A percentile compares a stretch with the other conserved stretches of the same genome.
These are phyloP conservation scores for Schizaphis graminum DNA, from an alignment of 2,888 invertebrate species.

Conservation along the genomic window DNA sequence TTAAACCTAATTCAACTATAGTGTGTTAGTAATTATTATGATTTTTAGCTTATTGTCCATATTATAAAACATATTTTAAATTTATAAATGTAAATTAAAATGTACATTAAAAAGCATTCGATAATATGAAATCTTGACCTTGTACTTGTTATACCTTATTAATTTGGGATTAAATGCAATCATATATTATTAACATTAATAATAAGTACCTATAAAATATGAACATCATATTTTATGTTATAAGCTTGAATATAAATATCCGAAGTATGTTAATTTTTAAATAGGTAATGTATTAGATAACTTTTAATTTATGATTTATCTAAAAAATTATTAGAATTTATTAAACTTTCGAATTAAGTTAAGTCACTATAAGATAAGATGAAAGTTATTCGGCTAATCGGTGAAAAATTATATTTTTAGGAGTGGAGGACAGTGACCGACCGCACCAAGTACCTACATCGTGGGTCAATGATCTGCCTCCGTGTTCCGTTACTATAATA, in stretches of 20 bases:
- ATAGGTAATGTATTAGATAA: not conserved
- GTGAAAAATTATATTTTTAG: constrained; percentile 54
- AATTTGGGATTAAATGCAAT: not conserved
- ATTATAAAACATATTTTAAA: not conserved
- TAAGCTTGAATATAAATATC: not conserved
- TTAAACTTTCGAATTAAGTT: not conserved
- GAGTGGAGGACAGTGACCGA: constrained; percentile 65
- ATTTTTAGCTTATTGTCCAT: not conserved
- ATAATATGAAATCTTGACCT: not conserved
- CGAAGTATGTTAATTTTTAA: not conserved
- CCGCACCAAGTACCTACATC: constrained; percentile 63
- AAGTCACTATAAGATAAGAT: constrained; percentile 14
- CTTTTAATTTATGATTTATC: not conserved
- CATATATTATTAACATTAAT: not conserved
- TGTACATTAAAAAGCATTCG: not conserved
- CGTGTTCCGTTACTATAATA: constrained; percentile 66
- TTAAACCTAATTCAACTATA: not conserved
- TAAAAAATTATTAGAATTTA: not conserved
- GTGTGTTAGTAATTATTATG: not conserved
- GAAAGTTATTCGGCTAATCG: constrained; percentile 40
- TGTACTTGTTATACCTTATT: not conserved
- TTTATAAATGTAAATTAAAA: not conserved
- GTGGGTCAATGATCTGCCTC: constrained; percentile 66
- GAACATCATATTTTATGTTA: not conserved
- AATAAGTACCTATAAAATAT: not conserved